Conservation (phyloP, 1,140 invertebrate genomes). For the Protaetia brevitarsis region DNA sequence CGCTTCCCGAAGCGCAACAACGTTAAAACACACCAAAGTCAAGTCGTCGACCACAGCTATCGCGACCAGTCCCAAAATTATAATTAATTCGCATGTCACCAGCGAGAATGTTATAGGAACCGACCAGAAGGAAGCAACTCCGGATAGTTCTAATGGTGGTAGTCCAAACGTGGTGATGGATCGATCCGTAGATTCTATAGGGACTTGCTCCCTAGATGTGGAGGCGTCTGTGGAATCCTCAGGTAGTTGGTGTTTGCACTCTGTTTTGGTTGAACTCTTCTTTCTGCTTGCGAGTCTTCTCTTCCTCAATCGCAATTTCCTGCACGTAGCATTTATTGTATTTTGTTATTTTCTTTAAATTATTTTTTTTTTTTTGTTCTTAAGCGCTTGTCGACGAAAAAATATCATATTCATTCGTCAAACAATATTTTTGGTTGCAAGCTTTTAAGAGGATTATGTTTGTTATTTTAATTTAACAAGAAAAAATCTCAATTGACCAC, state of each 20-base stretch:
- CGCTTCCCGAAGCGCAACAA: conserved; percentile 1
- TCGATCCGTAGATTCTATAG: conserved; percentile 70
- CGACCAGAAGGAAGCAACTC: background rate
- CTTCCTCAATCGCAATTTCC: background rate
- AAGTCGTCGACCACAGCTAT: background rate
- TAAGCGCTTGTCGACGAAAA: background rate
- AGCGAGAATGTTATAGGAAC: background rate
- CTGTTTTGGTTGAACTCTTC: conserved; percentile 13
- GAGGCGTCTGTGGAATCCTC: conserved; percentile 74
- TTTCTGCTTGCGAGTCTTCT: background rate
- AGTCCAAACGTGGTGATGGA: conserved; percentile 52
- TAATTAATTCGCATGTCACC: background rate
- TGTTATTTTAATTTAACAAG: no score
- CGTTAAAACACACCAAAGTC: background rate
- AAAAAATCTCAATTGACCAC: no score
- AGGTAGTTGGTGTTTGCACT: conserved; percentile 55
- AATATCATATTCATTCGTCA: no score
- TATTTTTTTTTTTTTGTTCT: background rate
- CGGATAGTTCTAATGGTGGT: background rate
- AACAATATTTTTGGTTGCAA: no score
- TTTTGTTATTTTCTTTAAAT: background rate
- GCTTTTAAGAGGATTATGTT: no score
- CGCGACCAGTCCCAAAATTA: background rate
- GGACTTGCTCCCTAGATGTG: conserved; percentile 78
- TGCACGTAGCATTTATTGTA: background rate